These are phyloP conservation scores for Sciurus vulgaris DNA, from an alignment of 2,797 vertebrate genomes.

Conservation along the genomic window DNA sequence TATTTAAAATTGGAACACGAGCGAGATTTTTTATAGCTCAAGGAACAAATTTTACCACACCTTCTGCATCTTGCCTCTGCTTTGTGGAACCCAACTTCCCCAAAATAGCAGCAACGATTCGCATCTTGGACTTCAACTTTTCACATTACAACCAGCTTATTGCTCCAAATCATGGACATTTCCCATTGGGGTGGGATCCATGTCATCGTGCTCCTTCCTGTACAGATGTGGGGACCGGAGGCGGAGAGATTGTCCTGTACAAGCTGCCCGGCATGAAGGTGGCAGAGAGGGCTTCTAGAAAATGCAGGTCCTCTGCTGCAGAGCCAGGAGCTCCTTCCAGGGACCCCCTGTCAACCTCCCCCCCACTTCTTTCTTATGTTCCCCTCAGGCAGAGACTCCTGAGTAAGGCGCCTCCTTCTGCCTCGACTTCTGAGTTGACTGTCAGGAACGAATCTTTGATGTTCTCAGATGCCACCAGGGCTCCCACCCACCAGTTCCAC, in stretches of 20 bases:
- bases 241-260: neutral
- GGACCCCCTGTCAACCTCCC: neutral
- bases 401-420: conserved; percentile 23
- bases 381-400: conserved; percentile 4
- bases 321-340: neutral
- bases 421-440: conserved; percentile 23
- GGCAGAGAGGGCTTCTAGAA: neutral
- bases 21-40: neutral
- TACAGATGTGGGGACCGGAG: neutral
- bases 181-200: neutral
- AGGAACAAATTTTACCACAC: neutral
- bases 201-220: neutral
- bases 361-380: neutral
- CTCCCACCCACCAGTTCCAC: conserved; percentile 71
- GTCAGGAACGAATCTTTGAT: conserved; percentile 69
- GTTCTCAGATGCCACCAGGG: conserved; percentile 37
- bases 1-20: conserved; percentile 1
- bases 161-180: neutral
- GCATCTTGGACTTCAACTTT: neutral
- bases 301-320: neutral
- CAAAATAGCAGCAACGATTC: neutral
- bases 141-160: neutral
- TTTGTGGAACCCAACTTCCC: neutral
- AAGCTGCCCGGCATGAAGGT: neutral
- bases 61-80: conserved; percentile 42